phyloP scores from a whole-genome alignment of 2,888 invertebrate species.

The Choreutis nemorana region DNA sequence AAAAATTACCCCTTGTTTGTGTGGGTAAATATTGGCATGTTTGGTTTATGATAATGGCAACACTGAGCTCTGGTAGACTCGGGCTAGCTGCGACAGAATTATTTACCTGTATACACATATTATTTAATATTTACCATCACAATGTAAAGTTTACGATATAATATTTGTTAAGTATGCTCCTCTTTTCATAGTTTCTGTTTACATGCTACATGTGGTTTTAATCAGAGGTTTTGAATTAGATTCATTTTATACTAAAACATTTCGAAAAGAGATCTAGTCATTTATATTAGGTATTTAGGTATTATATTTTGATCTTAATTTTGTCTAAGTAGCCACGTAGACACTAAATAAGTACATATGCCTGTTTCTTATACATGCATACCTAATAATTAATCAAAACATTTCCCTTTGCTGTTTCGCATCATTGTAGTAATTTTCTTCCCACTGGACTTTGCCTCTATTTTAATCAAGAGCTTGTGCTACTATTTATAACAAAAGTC shows the following conservation, averaged over 20 bases:
- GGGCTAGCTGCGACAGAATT: constrained; percentile 49
- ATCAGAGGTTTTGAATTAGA: no score
- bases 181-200: constrained; percentile 58
- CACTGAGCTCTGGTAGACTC: constrained; percentile 50
- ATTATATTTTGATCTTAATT: no score
- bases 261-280: no score
- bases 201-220: constrained; percentile 50
- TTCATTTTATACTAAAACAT: no score
- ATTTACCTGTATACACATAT: constrained; percentile 58
- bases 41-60: constrained; percentile 68
- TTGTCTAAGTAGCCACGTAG: no score
- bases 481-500: constrained; percentile 4
- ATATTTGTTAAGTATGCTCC: constrained; percentile 62
- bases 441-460: no score
- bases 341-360: no score
- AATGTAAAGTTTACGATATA: constrained; percentile 62
- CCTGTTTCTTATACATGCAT: no score
- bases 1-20: constrained; percentile 68
- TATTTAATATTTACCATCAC: constrained; percentile 61
- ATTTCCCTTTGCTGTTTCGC: no score
- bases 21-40: constrained; percentile 64
- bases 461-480: constrained; percentile 5
- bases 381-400: no score
- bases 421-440: no score
- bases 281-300: no score